Evolutionary conservation across 2,888 invertebrate species (phyloP).

Genomic region (Agonopterix alstromeriana): DNA sequence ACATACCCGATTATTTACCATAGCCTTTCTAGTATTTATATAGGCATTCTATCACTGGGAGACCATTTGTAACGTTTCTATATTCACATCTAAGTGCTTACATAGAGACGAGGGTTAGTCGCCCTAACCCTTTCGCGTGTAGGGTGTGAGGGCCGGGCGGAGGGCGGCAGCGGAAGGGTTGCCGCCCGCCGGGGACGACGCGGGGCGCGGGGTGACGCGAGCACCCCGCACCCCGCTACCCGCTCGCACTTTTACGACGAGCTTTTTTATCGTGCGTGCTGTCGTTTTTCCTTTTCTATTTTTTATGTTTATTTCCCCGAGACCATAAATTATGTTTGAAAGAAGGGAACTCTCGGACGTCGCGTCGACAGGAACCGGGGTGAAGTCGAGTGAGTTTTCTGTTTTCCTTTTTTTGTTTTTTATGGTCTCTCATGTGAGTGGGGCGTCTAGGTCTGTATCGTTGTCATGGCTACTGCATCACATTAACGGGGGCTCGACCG

Average conservation of each 20-base stretch:
- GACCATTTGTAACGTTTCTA: conserved; percentile 9
- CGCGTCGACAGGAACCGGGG: conserved; percentile 71
- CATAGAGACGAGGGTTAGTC: conserved; percentile 50
- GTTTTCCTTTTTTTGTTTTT: conserved; percentile 63
- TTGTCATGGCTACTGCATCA: conserved; percentile 67
- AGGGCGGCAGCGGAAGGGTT: conserved; percentile 70
- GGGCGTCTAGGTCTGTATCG: conserved; percentile 58
- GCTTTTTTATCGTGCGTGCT: conserved; percentile 77
- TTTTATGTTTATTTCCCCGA: conserved; percentile 78
- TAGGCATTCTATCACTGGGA: not conserved
- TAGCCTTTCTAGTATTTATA: not conserved
- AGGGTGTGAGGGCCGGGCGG: conserved; percentile 39
- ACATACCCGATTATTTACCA: too few species aligned
- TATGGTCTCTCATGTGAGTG: conserved; percentile 58
- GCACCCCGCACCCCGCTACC: conserved; percentile 34
- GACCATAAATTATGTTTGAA: conserved; percentile 78
- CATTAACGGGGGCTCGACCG: conserved; percentile 40
- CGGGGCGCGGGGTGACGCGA: conserved; percentile 27
- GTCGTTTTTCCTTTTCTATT: conserved; percentile 77
- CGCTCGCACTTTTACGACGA: conserved; percentile 69
- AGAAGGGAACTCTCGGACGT: conserved; percentile 76
- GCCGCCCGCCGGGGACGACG: conserved; percentile 47
- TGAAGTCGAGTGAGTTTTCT: conserved; percentile 64
- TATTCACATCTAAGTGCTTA: conserved; percentile 22
- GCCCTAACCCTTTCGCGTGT: conserved; percentile 67